Evolutionary conservation across 1,140 invertebrate species (phyloP).

Genomic region (Oncopeltus fasciatus): DNA sequence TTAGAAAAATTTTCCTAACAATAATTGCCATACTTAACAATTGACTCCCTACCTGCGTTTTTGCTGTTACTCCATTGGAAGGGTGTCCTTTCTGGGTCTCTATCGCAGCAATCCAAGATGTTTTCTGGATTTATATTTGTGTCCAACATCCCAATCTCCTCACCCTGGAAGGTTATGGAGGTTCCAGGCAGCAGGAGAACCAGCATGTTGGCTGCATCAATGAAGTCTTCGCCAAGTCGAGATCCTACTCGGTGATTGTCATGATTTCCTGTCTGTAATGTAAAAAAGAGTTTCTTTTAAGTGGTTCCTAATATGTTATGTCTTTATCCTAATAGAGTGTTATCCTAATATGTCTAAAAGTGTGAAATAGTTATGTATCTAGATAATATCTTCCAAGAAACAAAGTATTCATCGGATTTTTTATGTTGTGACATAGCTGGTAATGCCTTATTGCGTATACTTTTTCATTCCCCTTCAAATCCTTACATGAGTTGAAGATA

Average conservation of each 20-base stretch:
- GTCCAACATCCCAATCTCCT: slow-evolving; percentile 52
- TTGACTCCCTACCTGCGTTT: slow-evolving; percentile 43
- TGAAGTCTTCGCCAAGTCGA: slow-evolving; percentile 39
- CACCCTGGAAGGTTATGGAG: slow-evolving; percentile 60
- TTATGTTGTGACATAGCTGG: no score
- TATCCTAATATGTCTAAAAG: no score
- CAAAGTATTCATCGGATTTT: no score
- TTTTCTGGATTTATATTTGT: slow-evolving; percentile 30
- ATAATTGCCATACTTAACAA: no score
- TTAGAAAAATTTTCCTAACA: no score
- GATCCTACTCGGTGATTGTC: slow-evolving; percentile 42
- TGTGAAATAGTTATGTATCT: no score
- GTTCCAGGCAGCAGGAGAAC: slow-evolving; percentile 53
- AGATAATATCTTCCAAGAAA: no score
- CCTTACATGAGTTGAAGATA: no score
- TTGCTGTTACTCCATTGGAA: slow-evolving; percentile 52
- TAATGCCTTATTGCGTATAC: no score
- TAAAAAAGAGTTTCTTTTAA: background rate
- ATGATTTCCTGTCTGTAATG: slow-evolving; percentile 38
- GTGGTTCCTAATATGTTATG: no score
- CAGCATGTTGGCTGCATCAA: slow-evolving; percentile 50
- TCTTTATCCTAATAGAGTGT: no score
- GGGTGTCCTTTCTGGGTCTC: slow-evolving; percentile 55
- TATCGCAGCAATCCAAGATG: slow-evolving; percentile 29
- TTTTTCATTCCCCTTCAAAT: no score